Percentiles rank a stretch among this genome's conserved stretches.
phyloP scores from a whole-genome alignment of 2,113 vertebrate species.

The Mormoops blainvillei region DNA sequence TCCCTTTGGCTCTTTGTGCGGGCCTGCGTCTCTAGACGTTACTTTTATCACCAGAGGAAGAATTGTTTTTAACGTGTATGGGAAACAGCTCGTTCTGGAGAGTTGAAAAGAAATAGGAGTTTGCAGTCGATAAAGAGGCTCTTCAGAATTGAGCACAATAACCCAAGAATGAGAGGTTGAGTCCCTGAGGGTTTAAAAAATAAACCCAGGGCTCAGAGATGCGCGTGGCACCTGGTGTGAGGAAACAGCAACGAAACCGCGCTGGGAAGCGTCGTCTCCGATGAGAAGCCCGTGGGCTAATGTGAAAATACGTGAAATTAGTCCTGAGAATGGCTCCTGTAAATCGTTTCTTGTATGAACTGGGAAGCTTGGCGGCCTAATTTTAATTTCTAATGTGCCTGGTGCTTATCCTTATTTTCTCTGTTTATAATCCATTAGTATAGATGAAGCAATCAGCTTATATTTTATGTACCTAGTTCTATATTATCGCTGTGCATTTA shows the following conservation, averaged over 20 bases:
- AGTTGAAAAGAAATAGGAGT: not conserved
- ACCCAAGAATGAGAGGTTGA: not conserved
- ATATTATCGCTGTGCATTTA: constrained; percentile 56
- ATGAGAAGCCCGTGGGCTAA: accelerated
- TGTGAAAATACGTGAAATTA: not conserved
- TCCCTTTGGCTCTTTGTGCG: not conserved
- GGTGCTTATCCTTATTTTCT: constrained; percentile 13
- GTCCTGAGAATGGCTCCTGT: accelerated
- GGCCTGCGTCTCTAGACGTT: not conserved
- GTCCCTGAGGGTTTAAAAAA: not conserved
- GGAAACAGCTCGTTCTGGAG: not conserved
- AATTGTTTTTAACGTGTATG: not conserved
- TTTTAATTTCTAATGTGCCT: not conserved
- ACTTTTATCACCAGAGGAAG: not conserved
- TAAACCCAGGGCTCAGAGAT: accelerated
- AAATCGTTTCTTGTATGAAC: not conserved
- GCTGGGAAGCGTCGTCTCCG: not conserved
- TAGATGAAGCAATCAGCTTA: constrained; percentile 36
- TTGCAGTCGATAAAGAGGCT: not conserved
- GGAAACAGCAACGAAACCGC: not conserved
- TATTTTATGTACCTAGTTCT: constrained; percentile 58
- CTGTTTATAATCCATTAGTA: constrained; percentile 60
- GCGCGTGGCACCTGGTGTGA: not conserved
- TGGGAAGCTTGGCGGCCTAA: not conserved
- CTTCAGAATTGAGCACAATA: not conserved